Evolutionary conservation across 2,113 vertebrate species (phyloP).

Genomic region (Epinephelus moara): DNA sequence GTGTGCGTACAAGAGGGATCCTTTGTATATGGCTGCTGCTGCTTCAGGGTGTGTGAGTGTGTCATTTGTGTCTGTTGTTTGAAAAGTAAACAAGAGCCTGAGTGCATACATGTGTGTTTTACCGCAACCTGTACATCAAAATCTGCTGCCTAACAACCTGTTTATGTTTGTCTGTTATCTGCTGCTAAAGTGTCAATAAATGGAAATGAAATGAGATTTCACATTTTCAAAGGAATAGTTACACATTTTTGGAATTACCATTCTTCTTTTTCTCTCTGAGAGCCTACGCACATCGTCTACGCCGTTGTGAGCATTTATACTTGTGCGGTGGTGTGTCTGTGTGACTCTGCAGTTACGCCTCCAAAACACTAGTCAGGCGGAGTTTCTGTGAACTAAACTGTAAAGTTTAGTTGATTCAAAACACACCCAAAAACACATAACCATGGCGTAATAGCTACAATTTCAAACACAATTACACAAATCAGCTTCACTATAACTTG

Average conservation of each 20-base stretch:
- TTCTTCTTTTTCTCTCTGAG: neutral
- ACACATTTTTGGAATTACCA: neutral
- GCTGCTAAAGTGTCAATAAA: neutral
- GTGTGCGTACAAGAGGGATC: slow-evolving; percentile 2
- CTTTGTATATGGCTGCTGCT: neutral
- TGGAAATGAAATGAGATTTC: neutral
- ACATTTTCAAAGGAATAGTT: too few relatives aligned
- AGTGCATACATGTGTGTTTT: neutral
- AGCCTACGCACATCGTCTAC: neutral
- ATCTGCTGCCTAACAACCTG: neutral
- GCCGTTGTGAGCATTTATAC: too few relatives aligned
- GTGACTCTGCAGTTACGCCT: too few relatives aligned
- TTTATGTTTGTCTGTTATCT: neutral
- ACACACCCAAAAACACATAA: too few relatives aligned
- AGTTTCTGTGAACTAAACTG: too few relatives aligned
- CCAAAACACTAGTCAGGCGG: too few relatives aligned
- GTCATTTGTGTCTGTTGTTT: neutral
- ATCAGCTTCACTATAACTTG: too few relatives aligned
- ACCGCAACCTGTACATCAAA: neutral
- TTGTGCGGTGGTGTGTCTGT: too few relatives aligned
- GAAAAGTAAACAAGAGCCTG: slow-evolving; percentile 6
- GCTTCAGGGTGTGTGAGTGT: slow-evolving; percentile 8
- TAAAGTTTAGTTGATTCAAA: too few relatives aligned
- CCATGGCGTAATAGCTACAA: too few relatives aligned
- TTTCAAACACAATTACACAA: too few relatives aligned